Evolutionary conservation across 2,888 invertebrate species (phyloP), one percentile per base, ranked within the genome.

Genomic region (Amorpha juglandis): DNA sequence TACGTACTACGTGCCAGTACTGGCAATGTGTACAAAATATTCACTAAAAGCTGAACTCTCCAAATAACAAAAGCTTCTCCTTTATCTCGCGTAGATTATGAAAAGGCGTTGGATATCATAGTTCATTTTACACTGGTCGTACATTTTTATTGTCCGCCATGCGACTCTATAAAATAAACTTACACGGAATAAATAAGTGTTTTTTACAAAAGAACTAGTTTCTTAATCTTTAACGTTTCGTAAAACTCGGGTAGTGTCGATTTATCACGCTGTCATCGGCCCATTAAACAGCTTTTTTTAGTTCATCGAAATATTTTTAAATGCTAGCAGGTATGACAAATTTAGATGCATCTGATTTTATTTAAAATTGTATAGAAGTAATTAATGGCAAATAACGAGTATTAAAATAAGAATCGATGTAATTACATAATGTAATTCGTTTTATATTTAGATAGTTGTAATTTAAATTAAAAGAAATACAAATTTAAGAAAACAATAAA

Each of bases 1-100:
- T 84, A 86, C 88, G 75, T 70, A 66, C 69, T 84, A 92, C 92
- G 92, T 92, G 92, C 77, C 73, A 75, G 76, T 79, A 87, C 81
- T 89, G 63, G 70, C 78, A 88, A 91, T 85, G 71, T 74, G 74
- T 70, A 71, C 65, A 70, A 71, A 74, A 71, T 67, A 65, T 71
- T 82, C 84, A 86, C 55, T 70, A 69, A 75, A 78, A 68, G 70
- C 67, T 74, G 85, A 83, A 70, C 82, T 70, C 69, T 73, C 65
- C 68, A 70, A 51, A 45, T 62, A 72, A 69, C 68, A 68, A 38
- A 67, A 66, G 65, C 72, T 70, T 66, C 45, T 45, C 27, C 45
- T 45, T 33, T 63, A 68, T 67, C 63, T 55, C 47, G 62, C 55
- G 63, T 67, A 69, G 66, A 70, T 19, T 45, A 8, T 33, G n/a